These are phyloP conservation scores for Branchellion lobata DNA, from an alignment of 2,888 invertebrate species.

Conservation along the genomic window DNA sequence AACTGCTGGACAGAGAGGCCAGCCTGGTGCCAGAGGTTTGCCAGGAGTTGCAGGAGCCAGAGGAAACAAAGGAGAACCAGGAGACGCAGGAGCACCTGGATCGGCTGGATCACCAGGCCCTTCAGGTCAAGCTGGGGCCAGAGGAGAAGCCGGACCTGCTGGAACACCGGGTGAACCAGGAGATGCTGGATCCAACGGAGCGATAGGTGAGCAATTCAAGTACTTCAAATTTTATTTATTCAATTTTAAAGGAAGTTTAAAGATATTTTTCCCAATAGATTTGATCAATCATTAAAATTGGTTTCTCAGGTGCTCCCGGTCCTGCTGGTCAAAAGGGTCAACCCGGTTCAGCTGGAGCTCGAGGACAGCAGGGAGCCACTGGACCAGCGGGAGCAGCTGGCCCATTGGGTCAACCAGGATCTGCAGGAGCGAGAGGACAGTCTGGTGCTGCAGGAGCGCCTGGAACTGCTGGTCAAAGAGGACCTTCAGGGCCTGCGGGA, in stretches of 20 bases:
- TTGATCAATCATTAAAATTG: neutral
- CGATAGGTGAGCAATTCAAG: conserved; percentile 27
- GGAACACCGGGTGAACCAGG: neutral
- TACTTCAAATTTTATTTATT: neutral
- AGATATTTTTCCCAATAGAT: neutral
- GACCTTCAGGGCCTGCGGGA: neutral
- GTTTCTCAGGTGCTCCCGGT: conserved; percentile 49
- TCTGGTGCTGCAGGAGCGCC: conserved; percentile 9
- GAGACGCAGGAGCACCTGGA: conserved; percentile 19
- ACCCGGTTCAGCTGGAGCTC: conserved; percentile 34
- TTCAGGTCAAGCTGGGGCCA: conserved; percentile 32
- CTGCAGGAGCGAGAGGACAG: conserved; percentile 8
- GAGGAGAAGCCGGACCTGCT: neutral
- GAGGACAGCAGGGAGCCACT: neutral
- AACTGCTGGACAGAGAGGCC: conserved; percentile 44
- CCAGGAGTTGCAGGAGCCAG: conserved; percentile 20
- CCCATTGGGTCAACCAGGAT: conserved; percentile 7
- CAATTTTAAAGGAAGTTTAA: neutral
- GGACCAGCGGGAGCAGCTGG: conserved; percentile 27
- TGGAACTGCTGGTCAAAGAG: conserved; percentile 4
- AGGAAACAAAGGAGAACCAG: conserved; percentile 40
- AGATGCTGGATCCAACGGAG: conserved; percentile 38
- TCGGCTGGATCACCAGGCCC: neutral
- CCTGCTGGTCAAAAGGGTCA: conserved; percentile 33
- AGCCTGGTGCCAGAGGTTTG: conserved; percentile 38